Evolutionary conservation across 2,888 invertebrate species (phyloP).

Genomic region (Aricia artaxerxes): DNA sequence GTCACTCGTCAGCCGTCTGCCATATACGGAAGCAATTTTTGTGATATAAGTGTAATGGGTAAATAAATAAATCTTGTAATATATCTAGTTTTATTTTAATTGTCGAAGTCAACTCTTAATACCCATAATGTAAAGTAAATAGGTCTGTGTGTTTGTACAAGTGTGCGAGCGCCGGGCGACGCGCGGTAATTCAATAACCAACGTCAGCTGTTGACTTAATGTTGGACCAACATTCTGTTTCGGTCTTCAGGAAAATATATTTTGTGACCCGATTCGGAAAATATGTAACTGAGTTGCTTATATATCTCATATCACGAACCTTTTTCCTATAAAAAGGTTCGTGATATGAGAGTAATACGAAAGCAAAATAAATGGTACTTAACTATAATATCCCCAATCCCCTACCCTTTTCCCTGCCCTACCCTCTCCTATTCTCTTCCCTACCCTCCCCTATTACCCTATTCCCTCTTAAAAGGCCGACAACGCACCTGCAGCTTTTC

Average conservation of each 20-base stretch:
- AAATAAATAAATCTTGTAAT: constrained; percentile 54
- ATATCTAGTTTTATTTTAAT: constrained; percentile 14
- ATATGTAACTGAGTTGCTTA: background rate
- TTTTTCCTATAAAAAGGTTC: background rate
- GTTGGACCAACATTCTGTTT: constrained; percentile 22
- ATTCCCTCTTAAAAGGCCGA: too few relatives aligned
- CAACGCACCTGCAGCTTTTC: too few relatives aligned
- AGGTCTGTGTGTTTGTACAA: constrained; percentile 12
- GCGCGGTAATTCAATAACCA: constrained; percentile 20
- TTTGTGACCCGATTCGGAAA: background rate
- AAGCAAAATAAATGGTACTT: background rate
- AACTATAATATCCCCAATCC: too few relatives aligned
- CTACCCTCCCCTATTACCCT: too few relatives aligned
- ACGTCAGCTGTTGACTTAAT: constrained; percentile 26
- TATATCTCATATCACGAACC: background rate
- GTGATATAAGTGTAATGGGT: constrained; percentile 60
- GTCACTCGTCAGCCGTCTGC: constrained; percentile 16
- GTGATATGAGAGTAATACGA: background rate
- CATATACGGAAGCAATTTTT: constrained; percentile 39
- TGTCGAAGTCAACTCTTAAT: background rate
- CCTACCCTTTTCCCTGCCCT: too few relatives aligned
- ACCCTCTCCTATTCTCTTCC: too few relatives aligned
- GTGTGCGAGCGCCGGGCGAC: constrained; percentile 7
- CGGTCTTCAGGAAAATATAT: background rate
- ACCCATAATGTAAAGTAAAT: constrained; percentile 8